Base-by-base conservation (phyloP, 2,113 vertebrate genomes). In the Heterotis niloticus region DNA sequence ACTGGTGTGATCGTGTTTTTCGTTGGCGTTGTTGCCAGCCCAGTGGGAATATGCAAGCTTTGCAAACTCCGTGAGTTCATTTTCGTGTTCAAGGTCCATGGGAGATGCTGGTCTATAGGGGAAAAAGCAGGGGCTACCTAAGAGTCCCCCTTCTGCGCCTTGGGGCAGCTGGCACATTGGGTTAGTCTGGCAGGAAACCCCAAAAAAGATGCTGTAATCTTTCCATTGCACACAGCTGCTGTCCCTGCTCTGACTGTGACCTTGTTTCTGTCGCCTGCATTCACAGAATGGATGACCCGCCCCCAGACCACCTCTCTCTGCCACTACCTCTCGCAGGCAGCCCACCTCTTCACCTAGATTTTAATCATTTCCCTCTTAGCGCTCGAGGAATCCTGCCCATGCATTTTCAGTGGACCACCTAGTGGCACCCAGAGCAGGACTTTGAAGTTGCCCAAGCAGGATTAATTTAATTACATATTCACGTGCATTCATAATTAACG, bases 391-490 rank as follows among this genome's bases (percentile, higher is more conserved):
- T 75, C 64, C 17, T 24, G 20, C 65, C 70, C 80, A 70, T 59
- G 81, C 79, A 70, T 88, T 89, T 85, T 85, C 69, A 81, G 64
- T 65, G 81, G 86, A 85, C 88, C 83, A 83, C 86, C 85, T 83
- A 80, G 81, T 86, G 82, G 79, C 82, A 81, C 60, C 82, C 74
- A 78, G 76, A 76, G 79, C 83, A 79, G 12, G 64, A 78, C 89
- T 91, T 90, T 89, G 87, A 92, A 91, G 87, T 86, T 77, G 80
- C 78, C 82, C 34, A 86, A 85, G 79, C 75, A 71, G 82, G 83
- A 88, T 89, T 88, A 80, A 85, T 88, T 89, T 90, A 89, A 91
- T 91, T 85, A 85, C 85, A 87, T 81, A 91, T 89, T 88, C 88
- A 86, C 85, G 86, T 86, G 82, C 82, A 85, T 86, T 81, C 81